Evolutionary conservation across 2,113 vertebrate genomes (phyloP).

Genomic region (Rana temporaria): DNA sequence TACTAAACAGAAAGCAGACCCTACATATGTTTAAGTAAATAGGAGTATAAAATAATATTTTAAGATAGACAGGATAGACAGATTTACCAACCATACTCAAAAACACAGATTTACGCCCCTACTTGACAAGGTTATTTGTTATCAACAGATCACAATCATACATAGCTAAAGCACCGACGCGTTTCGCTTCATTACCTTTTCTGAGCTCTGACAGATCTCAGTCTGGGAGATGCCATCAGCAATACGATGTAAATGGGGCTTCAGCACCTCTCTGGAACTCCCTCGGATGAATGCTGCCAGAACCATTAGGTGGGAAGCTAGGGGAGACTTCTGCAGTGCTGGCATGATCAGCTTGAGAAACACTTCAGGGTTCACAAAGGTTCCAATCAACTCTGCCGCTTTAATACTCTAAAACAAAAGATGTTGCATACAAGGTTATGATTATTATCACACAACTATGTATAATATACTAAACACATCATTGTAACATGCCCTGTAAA

Average conservation of each 20-base stretch:
- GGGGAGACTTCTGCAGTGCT: constrained; percentile 73
- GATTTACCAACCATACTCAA: too few relatives aligned
- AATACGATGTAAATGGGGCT: constrained; percentile 77
- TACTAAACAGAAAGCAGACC: too few relatives aligned
- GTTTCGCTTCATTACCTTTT: constrained; percentile 77
- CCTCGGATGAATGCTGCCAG: constrained; percentile 81
- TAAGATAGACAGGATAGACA: too few relatives aligned
- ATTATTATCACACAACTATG: neutral
- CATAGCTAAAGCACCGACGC: too few relatives aligned
- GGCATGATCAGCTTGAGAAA: constrained; percentile 83
- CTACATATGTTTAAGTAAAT: too few relatives aligned
- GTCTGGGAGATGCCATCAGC: constrained; percentile 71
- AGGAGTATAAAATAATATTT: too few relatives aligned
- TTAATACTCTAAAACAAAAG: constrained; percentile 74
- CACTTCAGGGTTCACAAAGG: constrained; percentile 84
- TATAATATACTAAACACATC: too few relatives aligned
- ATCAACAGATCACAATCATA: too few relatives aligned
- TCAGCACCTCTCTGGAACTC: constrained; percentile 74
- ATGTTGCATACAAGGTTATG: neutral
- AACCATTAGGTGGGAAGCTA: constrained; percentile 79
- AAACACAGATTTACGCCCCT: too few relatives aligned
- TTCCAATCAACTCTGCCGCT: constrained; percentile 85
- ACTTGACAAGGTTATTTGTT: too few relatives aligned
- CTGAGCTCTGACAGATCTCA: constrained; percentile 79
- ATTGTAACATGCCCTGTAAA: too few relatives aligned